A percentile compares a stretch with the other conserved stretches of the same genome.
phyloP scores from a whole-genome alignment of 1,140 invertebrate species.

The Drosophila obscura region DNA sequence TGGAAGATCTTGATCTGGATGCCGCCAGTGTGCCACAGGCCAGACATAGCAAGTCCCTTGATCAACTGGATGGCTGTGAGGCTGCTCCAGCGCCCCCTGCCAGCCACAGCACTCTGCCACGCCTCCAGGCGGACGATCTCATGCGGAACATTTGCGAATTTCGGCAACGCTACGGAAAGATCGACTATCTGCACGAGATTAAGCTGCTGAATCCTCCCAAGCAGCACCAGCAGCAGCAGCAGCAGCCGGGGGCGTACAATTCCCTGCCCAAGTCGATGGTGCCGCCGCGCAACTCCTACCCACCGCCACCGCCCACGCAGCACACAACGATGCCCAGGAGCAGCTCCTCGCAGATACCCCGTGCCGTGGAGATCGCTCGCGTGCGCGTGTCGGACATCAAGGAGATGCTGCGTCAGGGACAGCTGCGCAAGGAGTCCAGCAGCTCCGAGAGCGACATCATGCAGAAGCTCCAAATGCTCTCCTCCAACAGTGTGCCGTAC shows the following conservation, averaged over 20 bases:
- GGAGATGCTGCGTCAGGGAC: slow-evolving; percentile 76
- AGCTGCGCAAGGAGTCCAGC: slow-evolving; percentile 74
- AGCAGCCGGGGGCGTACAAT: slow-evolving; percentile 55
- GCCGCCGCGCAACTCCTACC: slow-evolving; percentile 86
- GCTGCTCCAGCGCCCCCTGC: slow-evolving; percentile 19
- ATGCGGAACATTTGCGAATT: slow-evolving; percentile 86
- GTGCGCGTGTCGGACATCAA: slow-evolving; percentile 81
- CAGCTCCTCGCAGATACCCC: slow-evolving; percentile 69
- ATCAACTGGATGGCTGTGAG: slow-evolving; percentile 86
- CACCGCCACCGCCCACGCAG: slow-evolving; percentile 83
- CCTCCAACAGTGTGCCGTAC: slow-evolving; percentile 72
- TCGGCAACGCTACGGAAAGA: slow-evolving; percentile 86
- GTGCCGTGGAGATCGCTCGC: slow-evolving; percentile 78
- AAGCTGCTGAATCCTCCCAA: slow-evolving; percentile 81
- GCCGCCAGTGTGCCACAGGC: slow-evolving; percentile 84
- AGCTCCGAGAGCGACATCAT: slow-evolving; percentile 78
- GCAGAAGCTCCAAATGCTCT: slow-evolving; percentile 69
- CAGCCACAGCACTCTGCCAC: slow-evolving; percentile 60
- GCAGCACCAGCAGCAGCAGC: slow-evolving; percentile 29
- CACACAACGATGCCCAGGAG: slow-evolving; percentile 77
- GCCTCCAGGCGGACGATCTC: slow-evolving; percentile 77
- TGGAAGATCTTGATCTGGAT: slow-evolving; percentile 81
- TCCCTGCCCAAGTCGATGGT: slow-evolving; percentile 82
- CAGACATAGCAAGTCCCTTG: slow-evolving; percentile 91
- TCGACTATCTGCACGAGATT: slow-evolving; percentile 82